These are phyloP conservation scores for Ariolimax columbianus DNA, from an alignment of 2,888 invertebrate species.

Conservation along the genomic window DNA sequence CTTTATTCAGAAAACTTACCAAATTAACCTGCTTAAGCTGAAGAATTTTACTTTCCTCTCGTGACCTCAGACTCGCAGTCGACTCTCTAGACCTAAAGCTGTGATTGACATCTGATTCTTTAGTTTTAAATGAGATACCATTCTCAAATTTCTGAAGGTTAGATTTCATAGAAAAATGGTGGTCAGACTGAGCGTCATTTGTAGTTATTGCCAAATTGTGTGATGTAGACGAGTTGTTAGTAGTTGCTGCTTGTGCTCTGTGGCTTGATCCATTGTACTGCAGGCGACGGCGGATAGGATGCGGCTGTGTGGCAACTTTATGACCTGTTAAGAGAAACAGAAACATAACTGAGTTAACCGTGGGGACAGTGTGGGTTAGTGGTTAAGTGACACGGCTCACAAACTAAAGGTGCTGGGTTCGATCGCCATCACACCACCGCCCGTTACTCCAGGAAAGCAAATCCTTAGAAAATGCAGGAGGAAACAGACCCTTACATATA, in stretches of 20 bases:
- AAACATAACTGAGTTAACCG: no score
- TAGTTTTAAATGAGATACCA: slow-evolving; percentile 13
- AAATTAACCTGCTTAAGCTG: slow-evolving; percentile 63
- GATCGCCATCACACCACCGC: no score
- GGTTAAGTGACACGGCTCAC: no score
- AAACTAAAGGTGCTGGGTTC: no score
- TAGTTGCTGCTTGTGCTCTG: slow-evolving; percentile 30
- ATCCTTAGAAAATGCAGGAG: no score
- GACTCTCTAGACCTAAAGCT: slow-evolving; percentile 36
- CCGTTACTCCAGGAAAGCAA: no score
- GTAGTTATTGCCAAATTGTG: slow-evolving; percentile 59
- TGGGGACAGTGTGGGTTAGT: no score
- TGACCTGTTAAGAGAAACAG: slow-evolving; percentile 28
- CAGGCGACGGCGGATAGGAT: slow-evolving; percentile 23
- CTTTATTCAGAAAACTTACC: not conserved
- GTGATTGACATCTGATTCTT: slow-evolving; percentile 3
- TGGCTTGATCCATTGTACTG: slow-evolving; percentile 30
- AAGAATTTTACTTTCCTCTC: slow-evolving; percentile 68
- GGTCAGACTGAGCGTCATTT: slow-evolving; percentile 37
- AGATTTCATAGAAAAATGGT: slow-evolving; percentile 63
- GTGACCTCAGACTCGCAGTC: slow-evolving; percentile 46
- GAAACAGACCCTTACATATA: no score
- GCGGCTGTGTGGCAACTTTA: slow-evolving; percentile 42
- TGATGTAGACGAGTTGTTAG: slow-evolving; percentile 53
- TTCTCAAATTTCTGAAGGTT: slow-evolving; percentile 55